Conservation (phyloP, 2,113 vertebrate species). For the Brienomyrus longianalis region DNA sequence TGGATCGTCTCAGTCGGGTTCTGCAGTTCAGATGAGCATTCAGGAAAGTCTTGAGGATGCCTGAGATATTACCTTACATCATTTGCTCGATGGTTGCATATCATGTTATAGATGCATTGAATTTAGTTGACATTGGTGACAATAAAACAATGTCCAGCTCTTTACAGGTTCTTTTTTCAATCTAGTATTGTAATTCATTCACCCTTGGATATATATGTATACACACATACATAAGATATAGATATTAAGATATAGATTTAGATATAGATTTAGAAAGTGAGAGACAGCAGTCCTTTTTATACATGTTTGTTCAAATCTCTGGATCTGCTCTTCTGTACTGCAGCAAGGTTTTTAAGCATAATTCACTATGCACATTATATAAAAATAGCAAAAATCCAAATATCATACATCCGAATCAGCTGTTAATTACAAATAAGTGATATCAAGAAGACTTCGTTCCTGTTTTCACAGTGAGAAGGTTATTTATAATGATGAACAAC, state of each 20-base stretch:
- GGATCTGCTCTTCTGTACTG: background rate
- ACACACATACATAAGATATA: background rate
- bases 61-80: background rate
- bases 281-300: background rate
- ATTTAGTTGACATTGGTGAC: background rate
- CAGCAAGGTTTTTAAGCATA: background rate
- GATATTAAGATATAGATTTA: background rate
- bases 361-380: background rate
- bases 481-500: background rate
- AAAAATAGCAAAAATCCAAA: background rate
- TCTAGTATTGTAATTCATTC: background rate
- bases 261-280: background rate
- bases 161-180: background rate
- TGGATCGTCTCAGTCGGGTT: background rate
- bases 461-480: background rate
- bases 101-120: background rate
- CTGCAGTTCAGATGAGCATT: background rate
- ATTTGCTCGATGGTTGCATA: background rate
- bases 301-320: background rate
- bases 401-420: background rate
- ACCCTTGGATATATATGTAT: background rate
- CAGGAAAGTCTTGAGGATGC: background rate
- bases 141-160: background rate
- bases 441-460: background rate
- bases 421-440: background rate